These are phyloP conservation scores for Pyralis farinalis DNA, from an alignment of 2,888 invertebrate genomes.

Conservation along the genomic window DNA sequence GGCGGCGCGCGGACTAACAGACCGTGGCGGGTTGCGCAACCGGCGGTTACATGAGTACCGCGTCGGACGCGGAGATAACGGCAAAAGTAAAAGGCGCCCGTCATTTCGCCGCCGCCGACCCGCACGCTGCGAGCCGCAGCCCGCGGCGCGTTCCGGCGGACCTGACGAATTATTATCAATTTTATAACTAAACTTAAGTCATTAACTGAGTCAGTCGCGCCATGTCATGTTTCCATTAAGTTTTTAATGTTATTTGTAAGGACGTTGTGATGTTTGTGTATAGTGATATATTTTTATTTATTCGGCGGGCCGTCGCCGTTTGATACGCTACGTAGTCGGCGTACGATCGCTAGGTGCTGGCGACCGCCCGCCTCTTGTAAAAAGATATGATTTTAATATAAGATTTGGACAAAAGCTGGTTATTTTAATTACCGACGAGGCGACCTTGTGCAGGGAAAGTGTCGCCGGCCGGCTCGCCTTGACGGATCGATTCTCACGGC, in stretches of 20 bases:
- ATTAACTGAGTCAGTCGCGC: conserved; percentile 69
- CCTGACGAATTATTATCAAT: conserved; percentile 41
- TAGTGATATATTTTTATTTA: conserved; percentile 16
- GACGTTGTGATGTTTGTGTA: conserved; percentile 37
- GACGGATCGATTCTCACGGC: conserved; percentile 45
- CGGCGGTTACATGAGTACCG: neutral
- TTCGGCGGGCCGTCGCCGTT: conserved; percentile 2
- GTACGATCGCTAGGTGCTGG: neutral
- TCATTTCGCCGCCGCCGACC: conserved; percentile 20
- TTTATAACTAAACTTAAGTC: conserved; percentile 47
- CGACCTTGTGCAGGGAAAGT: conserved; percentile 62
- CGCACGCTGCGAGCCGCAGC: conserved; percentile 13
- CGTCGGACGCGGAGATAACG: neutral
- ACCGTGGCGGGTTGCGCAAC: neutral
- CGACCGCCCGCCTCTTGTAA: conserved; percentile 24
- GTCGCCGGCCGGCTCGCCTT: conserved; percentile 48
- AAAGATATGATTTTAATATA: conserved; percentile 44
- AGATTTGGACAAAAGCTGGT: conserved; percentile 48
- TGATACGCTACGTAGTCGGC: neutral
- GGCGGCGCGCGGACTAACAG: neutral
- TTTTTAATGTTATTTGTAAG: conserved; percentile 33
- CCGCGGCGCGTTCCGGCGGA: conserved; percentile 39
- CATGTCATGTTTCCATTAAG: conserved; percentile 63
- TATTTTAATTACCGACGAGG: conserved; percentile 34
- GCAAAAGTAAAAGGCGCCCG: conserved; percentile 14